Conservation (phyloP, 64 coral and sea anemone species). For the Pocillopora verrucosa region DNA sequence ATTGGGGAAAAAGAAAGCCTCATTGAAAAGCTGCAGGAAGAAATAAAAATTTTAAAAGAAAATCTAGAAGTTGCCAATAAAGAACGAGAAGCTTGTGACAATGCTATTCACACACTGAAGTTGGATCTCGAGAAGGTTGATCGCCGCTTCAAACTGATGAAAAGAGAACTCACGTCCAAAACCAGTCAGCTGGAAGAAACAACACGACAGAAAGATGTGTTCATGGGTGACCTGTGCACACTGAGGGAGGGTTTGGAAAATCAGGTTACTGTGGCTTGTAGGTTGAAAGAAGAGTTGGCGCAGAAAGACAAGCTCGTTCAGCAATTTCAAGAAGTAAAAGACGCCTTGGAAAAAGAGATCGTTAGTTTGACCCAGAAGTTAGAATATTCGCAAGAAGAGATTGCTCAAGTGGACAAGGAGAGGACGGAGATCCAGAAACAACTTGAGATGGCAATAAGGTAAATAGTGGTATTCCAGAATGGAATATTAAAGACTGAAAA, state of each 20-base stretch:
- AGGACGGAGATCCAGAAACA: slow-evolving; percentile 52
- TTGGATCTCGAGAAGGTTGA: slow-evolving; percentile 88
- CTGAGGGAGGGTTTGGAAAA: slow-evolving; percentile 55
- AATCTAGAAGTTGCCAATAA: slow-evolving; percentile 61
- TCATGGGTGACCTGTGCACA: slow-evolving; percentile 46
- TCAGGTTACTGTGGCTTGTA: slow-evolving; percentile 35
- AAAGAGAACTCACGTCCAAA: slow-evolving; percentile 68
- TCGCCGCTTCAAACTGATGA: slow-evolving; percentile 87
- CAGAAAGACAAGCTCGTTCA: slow-evolving; percentile 45
- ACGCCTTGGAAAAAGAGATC: slow-evolving; percentile 36
- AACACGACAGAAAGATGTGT: slow-evolving; percentile 52
- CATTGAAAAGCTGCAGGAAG: slow-evolving; percentile 44
- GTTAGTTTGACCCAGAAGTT: slow-evolving; percentile 46
- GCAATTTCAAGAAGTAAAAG: slow-evolving; percentile 49
- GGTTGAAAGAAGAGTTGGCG: slow-evolving; percentile 54
- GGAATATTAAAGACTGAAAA: no score
- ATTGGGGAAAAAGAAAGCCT: slow-evolving; percentile 11
- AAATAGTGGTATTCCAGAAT: not conserved
- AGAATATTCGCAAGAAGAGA: slow-evolving; percentile 27
- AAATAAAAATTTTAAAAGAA: slow-evolving; percentile 48
- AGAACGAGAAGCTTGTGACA: slow-evolving; percentile 74
- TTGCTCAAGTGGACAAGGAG: slow-evolving; percentile 32
- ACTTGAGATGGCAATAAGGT: slow-evolving; percentile 66
- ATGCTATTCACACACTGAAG: slow-evolving; percentile 66
- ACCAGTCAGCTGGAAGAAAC: slow-evolving; percentile 73